Evolutionary conservation across 2,888 invertebrate species (phyloP).

Genomic region (Ditula angustiorana): DNA sequence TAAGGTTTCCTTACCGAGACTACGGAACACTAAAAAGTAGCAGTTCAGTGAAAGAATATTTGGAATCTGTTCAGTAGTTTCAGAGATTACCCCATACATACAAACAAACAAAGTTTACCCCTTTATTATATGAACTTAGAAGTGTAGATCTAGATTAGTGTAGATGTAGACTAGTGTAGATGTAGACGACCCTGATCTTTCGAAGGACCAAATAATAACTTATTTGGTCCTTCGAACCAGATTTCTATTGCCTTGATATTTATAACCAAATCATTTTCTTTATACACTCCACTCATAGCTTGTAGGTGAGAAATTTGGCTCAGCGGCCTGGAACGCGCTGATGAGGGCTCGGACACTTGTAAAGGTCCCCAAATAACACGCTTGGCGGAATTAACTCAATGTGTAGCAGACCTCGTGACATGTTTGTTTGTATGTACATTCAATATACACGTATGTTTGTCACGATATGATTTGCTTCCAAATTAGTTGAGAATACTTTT

Average conservation of each 20-base stretch:
- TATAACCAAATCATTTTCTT: not conserved
- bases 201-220: not conserved
- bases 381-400: conserved; percentile 6
- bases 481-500: not conserved
- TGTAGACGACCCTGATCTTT: not conserved
- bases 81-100: no score
- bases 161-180: no score
- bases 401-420: not conserved
- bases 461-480: not conserved
- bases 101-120: no score
- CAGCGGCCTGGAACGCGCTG: not conserved
- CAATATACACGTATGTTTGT: no score
- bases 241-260: no score
- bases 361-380: not conserved
- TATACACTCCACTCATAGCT: not conserved
- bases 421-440: not conserved
- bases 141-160: no score
- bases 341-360: conserved; percentile 1
- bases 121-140: no score
- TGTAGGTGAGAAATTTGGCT: not conserved
- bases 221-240: not conserved
- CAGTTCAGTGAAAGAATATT: no score
- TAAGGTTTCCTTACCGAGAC: no score
- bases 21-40: no score
- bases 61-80: no score